Conservation (phyloP, 2,888 invertebrate genomes). For the Torymus tubicola region DNA sequence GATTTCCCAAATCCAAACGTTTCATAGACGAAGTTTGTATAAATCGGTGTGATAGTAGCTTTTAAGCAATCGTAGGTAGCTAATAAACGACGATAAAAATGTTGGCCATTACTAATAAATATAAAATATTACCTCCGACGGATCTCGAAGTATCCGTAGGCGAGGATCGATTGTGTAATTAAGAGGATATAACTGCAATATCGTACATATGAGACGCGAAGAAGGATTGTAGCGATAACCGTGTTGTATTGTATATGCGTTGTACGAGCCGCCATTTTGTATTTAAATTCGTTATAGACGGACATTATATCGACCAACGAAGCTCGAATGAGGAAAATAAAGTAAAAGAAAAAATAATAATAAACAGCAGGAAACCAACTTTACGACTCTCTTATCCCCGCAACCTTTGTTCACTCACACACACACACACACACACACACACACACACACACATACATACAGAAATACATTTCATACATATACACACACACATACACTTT, state of each 20-base stretch:
- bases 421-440: too few relatives aligned
- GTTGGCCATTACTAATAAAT: slow-evolving; percentile 62
- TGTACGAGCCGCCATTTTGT: slow-evolving; percentile 23
- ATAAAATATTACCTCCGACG: neutral
- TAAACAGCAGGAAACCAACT: too few relatives aligned
- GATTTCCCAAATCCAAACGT: slow-evolving; percentile 3
- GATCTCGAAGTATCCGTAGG: slow-evolving; percentile 1
- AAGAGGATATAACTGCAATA: slow-evolving; percentile 40
- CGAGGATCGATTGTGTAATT: slow-evolving; percentile 10
- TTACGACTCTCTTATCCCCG: too few relatives aligned
- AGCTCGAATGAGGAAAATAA: too few relatives aligned
- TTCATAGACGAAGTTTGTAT: slow-evolving; percentile 69
- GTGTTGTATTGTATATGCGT: slow-evolving; percentile 3
- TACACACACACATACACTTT: neutral
- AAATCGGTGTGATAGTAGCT: slow-evolving; percentile 76
- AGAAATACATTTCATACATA: too few relatives aligned
- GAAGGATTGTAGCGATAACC: neutral
- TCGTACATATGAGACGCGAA: slow-evolving; percentile 1
- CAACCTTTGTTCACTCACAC: too few relatives aligned
- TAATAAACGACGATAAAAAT: slow-evolving; percentile 60
- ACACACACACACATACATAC: too few relatives aligned
- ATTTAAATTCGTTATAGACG: slow-evolving; percentile 3
- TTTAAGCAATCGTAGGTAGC: slow-evolving; percentile 70
- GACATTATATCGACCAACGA: neutral
- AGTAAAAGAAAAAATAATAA: too few relatives aligned